phyloP scores from a whole-genome alignment of 1,140 invertebrate genomes.

The Saxidomus purpurata region DNA sequence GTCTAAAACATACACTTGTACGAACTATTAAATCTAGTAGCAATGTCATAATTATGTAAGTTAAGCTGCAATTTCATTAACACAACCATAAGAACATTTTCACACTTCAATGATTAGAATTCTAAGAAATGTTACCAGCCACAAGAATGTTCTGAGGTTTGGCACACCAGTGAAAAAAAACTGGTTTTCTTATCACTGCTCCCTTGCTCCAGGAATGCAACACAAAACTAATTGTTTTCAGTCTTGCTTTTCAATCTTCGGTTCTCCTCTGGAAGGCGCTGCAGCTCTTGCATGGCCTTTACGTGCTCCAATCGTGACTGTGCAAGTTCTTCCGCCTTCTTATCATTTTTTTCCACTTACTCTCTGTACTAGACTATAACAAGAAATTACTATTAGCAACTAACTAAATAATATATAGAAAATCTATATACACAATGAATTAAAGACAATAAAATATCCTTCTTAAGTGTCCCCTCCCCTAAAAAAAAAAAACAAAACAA shows the following conservation, averaged over 20 bases:
- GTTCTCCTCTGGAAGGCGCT: not conserved
- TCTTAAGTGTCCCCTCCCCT: no score
- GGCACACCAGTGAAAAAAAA: constrained; percentile 15
- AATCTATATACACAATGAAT: no score
- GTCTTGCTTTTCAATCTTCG: not conserved
- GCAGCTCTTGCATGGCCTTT: not conserved
- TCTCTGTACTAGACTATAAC: not conserved
- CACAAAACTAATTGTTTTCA: not conserved
- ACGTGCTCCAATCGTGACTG: not conserved
- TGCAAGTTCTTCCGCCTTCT: not conserved
- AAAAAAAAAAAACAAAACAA: no score
- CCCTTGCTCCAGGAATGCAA: no score
- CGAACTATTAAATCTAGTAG: constrained; percentile 7
- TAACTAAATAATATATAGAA: not conserved
- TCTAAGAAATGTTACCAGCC: not conserved
- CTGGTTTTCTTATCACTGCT: no score
- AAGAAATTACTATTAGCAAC: not conserved
- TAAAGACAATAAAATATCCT: no score
- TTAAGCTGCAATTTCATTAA: constrained; percentile 27
- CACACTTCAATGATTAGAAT: not conserved
- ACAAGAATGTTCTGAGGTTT: constrained; percentile 9
- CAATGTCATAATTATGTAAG: constrained; percentile 25
- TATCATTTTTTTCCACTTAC: not conserved
- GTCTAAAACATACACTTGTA: no score
- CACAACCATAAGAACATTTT: not conserved